These are phyloP conservation scores for Numida meleagris DNA, from an alignment of 2,113 vertebrate species.

Conservation along the genomic window DNA sequence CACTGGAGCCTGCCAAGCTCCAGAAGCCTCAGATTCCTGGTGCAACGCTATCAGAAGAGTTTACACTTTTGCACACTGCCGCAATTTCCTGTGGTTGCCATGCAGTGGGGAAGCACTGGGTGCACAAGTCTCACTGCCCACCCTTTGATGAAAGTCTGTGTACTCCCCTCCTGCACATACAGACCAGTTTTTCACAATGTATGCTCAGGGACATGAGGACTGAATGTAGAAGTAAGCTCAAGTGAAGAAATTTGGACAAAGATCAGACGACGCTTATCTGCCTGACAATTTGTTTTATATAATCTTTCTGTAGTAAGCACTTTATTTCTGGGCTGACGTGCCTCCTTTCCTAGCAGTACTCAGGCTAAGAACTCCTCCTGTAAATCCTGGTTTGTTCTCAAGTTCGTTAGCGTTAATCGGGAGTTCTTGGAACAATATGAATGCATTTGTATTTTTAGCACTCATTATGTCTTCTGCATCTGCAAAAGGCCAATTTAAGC, in stretches of 20 bases:
- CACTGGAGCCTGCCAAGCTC: neutral
- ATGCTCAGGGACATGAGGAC: neutral
- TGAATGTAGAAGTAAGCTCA: neutral
- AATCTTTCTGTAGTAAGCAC: neutral
- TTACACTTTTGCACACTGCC: neutral
- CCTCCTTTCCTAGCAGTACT: neutral
- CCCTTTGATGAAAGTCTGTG: neutral
- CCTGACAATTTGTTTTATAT: neutral
- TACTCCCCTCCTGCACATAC: neutral
- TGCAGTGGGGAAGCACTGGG: neutral
- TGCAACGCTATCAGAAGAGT: neutral
- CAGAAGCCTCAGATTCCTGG: neutral
- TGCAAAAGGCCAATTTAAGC: neutral
- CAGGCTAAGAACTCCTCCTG: neutral
- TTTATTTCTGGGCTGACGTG: neutral
- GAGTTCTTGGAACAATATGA: slow-evolving; percentile 20
- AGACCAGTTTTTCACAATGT: neutral
- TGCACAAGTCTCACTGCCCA: neutral
- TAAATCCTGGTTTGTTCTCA: neutral
- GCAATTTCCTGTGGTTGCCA: neutral
- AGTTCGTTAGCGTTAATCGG: neutral
- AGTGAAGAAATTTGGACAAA: neutral
- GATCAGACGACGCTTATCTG: neutral
- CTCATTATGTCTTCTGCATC: neutral
- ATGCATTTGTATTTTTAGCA: neutral